Conservation (phyloP, 53 echinoderm and acorn worm species). For the Mesocentrotus franciscanus region DNA sequence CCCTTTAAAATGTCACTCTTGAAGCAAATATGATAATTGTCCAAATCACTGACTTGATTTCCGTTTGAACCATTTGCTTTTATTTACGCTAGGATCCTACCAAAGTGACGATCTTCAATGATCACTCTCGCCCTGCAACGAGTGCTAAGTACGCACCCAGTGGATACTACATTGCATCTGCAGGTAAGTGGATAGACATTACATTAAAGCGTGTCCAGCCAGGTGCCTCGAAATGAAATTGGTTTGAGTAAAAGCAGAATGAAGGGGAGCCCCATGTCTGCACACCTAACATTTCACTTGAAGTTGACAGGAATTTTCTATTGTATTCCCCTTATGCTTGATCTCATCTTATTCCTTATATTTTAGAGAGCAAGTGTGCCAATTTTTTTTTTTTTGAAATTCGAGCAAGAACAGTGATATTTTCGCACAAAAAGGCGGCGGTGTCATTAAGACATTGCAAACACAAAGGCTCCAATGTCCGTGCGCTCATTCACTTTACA, state of each 20-base stretch:
- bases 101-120: conserved; percentile 74
- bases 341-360: too few species aligned
- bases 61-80: not conserved
- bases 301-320: too few species aligned
- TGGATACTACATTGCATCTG: conserved; percentile 94
- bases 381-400: too few species aligned
- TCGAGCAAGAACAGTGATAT: too few species aligned
- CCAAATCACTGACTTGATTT: not conserved
- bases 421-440: too few species aligned
- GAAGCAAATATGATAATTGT: not conserved
- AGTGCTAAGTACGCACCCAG: conserved; percentile 87
- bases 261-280: not conserved
- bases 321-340: too few species aligned
- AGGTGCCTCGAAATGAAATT: not conserved
- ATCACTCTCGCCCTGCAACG: conserved; percentile 69
- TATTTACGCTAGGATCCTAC: conserved; percentile 73
- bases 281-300: too few species aligned
- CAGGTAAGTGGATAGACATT: conserved; percentile 66
- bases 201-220: not conserved
- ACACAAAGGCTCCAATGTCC: too few species aligned
- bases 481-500: too few species aligned
- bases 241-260: not conserved
- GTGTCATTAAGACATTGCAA: too few species aligned
- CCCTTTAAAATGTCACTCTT: not conserved
- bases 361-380: too few species aligned